Evolutionary conservation across 2,797 vertebrate species (phyloP).

Genomic region (Cetoscarus ocellatus): DNA sequence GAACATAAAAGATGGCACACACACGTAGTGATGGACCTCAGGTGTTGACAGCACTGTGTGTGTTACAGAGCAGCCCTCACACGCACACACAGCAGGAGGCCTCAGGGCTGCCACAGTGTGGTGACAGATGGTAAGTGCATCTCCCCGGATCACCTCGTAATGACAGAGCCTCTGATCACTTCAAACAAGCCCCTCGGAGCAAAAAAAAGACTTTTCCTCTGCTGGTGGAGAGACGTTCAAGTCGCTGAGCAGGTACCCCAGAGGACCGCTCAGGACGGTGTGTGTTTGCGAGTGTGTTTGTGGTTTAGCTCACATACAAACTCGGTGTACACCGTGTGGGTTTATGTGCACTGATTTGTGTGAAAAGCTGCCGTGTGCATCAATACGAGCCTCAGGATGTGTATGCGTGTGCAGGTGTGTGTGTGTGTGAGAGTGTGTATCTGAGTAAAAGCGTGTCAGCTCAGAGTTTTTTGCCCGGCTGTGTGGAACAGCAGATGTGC

Average conservation of each 20-base stretch:
- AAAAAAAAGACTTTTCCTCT: constrained; percentile 50
- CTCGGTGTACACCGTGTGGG: constrained; percentile 16
- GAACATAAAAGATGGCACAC: background rate
- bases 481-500: constrained; percentile 83
- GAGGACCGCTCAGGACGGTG: constrained; percentile 35
- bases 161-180: constrained; percentile 56
- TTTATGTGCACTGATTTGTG: constrained; percentile 17
- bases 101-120: constrained; percentile 75
- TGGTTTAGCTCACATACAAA: constrained; percentile 23
- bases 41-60: constrained; percentile 32
- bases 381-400: constrained; percentile 2
- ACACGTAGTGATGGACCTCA: constrained; percentile 24
- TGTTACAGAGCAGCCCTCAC: constrained; percentile 12
- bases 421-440: constrained; percentile 37
- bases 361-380: background rate
- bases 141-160: constrained; percentile 48
- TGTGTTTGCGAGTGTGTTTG: constrained; percentile 13
- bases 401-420: constrained; percentile 31
- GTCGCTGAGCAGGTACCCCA: constrained; percentile 63
- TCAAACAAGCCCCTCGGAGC: constrained; percentile 58
- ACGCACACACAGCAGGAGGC: constrained; percentile 20
- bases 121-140: constrained; percentile 58
- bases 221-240: constrained; percentile 54
- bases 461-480: constrained; percentile 62
- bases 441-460: constrained; percentile 57